phyloP scores from a whole-genome alignment of 2,888 invertebrate genomes.

The Macrostomum cliftonense region DNA sequence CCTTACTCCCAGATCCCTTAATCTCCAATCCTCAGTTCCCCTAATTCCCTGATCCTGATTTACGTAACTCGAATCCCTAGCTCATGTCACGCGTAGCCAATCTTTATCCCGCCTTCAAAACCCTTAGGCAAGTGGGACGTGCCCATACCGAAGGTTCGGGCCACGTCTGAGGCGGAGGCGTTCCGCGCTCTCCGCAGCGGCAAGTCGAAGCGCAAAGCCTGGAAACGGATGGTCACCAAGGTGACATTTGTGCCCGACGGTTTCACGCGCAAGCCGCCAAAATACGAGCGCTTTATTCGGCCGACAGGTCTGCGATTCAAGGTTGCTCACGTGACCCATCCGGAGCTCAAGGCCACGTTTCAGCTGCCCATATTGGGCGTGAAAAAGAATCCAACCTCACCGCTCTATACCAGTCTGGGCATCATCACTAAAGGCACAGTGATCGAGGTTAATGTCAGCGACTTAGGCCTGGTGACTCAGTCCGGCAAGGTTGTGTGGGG shows the following conservation, averaged over 20 bases:
- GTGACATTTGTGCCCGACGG: conserved; percentile 91
- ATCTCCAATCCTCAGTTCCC: too few relatives aligned
- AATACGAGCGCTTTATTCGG: conserved; percentile 89
- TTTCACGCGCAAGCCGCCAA: conserved; percentile 94
- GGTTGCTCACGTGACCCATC: conserved; percentile 96
- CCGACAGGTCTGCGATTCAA: conserved; percentile 91
- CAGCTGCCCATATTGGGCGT: conserved; percentile 90
- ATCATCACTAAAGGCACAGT: conserved; percentile 97
- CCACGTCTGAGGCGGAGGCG: conserved; percentile 87
- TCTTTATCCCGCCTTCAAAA: conserved; percentile 13
- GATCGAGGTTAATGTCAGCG: conserved; percentile 87
- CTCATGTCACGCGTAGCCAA: too few relatives aligned
- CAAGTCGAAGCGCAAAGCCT: conserved; percentile 66
- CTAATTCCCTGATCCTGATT: too few relatives aligned
- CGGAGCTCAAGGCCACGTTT: conserved; percentile 92
- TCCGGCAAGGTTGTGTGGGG: conserved; percentile 97
- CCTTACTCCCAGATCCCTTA: too few relatives aligned
- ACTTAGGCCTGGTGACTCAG: conserved; percentile 90
- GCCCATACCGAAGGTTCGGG: conserved; percentile 88
- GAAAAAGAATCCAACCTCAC: conserved; percentile 91
- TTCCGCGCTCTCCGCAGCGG: conserved; percentile 77
- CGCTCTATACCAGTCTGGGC: conserved; percentile 85
- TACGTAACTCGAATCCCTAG: too few relatives aligned
- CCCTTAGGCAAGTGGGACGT: conserved; percentile 86
- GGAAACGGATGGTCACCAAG: conserved; percentile 99